A percentile compares a stretch with the other conserved stretches of the same genome.
phyloP scores from a whole-genome alignment of 2,113 vertebrate species.

The Ictidomys tridecemlineatus region DNA sequence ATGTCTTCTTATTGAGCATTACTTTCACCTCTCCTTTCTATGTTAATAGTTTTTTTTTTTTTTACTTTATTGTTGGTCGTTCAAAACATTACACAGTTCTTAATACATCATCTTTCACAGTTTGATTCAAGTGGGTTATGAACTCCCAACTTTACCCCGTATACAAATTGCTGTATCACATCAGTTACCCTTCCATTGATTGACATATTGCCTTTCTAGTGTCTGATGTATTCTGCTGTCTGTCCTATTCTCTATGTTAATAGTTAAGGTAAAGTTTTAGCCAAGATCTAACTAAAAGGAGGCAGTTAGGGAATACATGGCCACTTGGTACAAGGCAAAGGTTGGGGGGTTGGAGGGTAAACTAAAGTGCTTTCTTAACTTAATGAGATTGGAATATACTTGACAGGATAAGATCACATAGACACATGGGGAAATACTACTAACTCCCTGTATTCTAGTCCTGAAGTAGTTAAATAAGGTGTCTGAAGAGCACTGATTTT shows the following conservation, averaged over 20 bases:
- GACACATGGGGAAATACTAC: not conserved
- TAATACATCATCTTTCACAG: too few species aligned
- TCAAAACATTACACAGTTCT: too few species aligned
- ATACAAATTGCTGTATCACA: too few species aligned
- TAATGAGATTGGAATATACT: not conserved
- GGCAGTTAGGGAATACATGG: not conserved
- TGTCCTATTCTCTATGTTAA: not conserved
- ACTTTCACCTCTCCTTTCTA: too few species aligned
- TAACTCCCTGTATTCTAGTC: not conserved
- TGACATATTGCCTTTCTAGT: too few species aligned
- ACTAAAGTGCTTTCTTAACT: not conserved
- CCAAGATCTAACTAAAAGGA: not conserved
- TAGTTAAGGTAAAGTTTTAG: not conserved
- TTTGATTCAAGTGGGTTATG: too few species aligned
- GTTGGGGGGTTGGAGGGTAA: not conserved
- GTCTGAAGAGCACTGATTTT: too few species aligned
- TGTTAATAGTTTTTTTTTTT: not conserved
- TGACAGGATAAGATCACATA: not conserved
- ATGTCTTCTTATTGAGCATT: too few species aligned
- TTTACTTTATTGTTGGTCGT: too few species aligned
- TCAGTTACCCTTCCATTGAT: too few species aligned
- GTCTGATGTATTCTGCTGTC: too few species aligned
- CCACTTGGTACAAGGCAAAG: not conserved
- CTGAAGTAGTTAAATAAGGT: not conserved
- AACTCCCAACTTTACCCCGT: too few species aligned